Base-by-base conservation (phyloP, 2,888 invertebrate species). In the Tetanocera ferruginea region DNA sequence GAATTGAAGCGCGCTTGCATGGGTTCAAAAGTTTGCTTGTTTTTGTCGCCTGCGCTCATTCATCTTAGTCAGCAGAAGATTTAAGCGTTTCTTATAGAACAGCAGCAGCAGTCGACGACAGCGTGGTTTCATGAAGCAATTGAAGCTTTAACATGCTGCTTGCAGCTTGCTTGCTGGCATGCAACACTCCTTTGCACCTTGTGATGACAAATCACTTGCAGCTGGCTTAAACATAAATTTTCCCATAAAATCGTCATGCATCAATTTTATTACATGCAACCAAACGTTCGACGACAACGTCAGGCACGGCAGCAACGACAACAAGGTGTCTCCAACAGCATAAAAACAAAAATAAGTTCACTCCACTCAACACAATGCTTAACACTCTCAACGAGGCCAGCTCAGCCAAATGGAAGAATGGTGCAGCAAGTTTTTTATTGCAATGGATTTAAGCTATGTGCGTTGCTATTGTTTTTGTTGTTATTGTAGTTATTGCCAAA, bases 141-240 rank as follows among this genome's bases (percentile, higher is more conserved):
- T 11, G 14, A 43, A 43, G 43, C 43, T 43, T 14, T 14, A 11
- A 43, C 11, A 43, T 43, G 43, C 23, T 55, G 6, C 6, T 49
- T 14, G 5, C 19, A 55, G 55, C 5, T 19, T 19, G 55, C 19
- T n/a, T 3, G 19, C 23, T n/a, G n/a, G 23, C 6, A 23, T 55
- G 55, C 23, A 9, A n/a, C 67, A n/a, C 19, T 43, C 5, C 2
- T 5, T 34, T 43, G 19, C 67, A 43, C 67, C 52, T 19, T 23
- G 69, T 37, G 51, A 70, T 78, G 64, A 75, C 72, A 74, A 60
- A 74, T 78, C 74, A 57, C 74, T 60, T 74, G 52, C 73, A 69
- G 73, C 72, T 74, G 74, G 19, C 51, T 70, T 67, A 34, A 19
- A 69, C 73, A 67, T n/a, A 78, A 28, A 78, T 74, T 69, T 74